Conservation (phyloP, 2,113 vertebrate species). For the Caloenas nicobarica region DNA sequence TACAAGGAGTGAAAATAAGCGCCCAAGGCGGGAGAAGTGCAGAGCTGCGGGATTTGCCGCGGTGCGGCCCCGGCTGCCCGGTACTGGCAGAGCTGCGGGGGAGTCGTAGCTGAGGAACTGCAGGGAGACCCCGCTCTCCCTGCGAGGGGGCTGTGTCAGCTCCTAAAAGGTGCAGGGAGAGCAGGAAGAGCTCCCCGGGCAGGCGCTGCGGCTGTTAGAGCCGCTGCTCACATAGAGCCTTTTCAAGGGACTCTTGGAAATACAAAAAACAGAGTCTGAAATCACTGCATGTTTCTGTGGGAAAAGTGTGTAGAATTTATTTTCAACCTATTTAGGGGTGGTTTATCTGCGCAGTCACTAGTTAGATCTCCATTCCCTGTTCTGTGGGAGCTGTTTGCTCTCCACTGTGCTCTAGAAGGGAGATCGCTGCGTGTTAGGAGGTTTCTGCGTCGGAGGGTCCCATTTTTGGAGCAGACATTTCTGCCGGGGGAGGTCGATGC, state of each 20-base stretch:
- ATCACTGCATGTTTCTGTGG: rapidly evolving
- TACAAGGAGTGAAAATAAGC: rapidly evolving
- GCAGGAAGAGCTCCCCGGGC: neutral
- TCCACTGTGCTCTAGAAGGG: rapidly evolving
- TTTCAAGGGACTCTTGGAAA: neutral
- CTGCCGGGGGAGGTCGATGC: neutral
- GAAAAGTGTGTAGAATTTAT: rapidly evolving
- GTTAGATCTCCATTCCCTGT: neutral
- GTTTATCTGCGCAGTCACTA: neutral
- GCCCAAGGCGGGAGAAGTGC: neutral
- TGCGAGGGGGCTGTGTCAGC: too few species aligned
- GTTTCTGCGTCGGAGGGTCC: rapidly evolving
- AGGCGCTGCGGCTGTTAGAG: rapidly evolving
- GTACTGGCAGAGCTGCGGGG: too few species aligned
- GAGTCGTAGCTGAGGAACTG: neutral
- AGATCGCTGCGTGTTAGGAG: rapidly evolving
- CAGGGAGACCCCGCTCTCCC: neutral
- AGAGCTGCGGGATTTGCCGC: neutral
- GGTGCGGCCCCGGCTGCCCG: neutral
- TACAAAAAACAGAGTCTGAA: rapidly evolving
- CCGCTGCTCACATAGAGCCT: rapidly evolving
- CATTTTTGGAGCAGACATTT: neutral
- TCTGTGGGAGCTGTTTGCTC: neutral
- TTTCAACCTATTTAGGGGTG: neutral
- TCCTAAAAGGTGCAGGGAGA: neutral